Percentiles rank a stretch among this genome's conserved stretches.
Evolutionary conservation across 1,140 invertebrate genomes (phyloP).

Genomic region (Tetraneura akinire): DNA sequence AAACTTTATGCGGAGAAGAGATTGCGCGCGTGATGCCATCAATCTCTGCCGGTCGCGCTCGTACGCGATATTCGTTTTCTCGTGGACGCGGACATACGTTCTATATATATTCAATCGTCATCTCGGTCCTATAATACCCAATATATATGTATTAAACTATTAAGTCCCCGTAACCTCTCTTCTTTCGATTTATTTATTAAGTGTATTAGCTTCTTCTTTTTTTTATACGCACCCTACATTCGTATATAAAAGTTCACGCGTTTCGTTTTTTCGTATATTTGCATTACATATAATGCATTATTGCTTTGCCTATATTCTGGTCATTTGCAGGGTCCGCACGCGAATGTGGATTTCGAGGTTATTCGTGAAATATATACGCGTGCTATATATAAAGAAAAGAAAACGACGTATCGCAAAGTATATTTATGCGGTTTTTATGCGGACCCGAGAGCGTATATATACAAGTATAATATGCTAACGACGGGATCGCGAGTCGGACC

Average conservation of each 20-base stretch:
- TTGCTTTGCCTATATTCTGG: neutral
- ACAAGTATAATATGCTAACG: slow-evolving; percentile 47
- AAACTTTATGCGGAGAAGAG: neutral
- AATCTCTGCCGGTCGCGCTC: slow-evolving; percentile 15
- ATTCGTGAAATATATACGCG: neutral
- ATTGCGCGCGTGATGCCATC: neutral
- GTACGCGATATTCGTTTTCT: neutral
- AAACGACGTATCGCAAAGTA: neutral
- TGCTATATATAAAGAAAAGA: neutral
- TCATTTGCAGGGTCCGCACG: too few relatives aligned
- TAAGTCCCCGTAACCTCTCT: neutral
- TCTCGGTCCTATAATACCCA: too few relatives aligned
- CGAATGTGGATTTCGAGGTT: neutral
- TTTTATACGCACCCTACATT: neutral
- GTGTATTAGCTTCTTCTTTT: neutral
- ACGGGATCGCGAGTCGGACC: neutral
- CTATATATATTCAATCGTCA: slow-evolving; percentile 17
- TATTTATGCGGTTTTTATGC: slow-evolving; percentile 50
- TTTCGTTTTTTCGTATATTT: neutral
- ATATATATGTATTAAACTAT: neutral
- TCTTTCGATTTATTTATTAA: slow-evolving; percentile 3
- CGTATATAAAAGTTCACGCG: too few relatives aligned
- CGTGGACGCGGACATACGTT: too few relatives aligned
- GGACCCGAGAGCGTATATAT: slow-evolving; percentile 32
- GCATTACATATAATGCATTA: neutral